Base-by-base conservation (phyloP, 2,113 vertebrate species). In the Stigmatopora nigra region DNA sequence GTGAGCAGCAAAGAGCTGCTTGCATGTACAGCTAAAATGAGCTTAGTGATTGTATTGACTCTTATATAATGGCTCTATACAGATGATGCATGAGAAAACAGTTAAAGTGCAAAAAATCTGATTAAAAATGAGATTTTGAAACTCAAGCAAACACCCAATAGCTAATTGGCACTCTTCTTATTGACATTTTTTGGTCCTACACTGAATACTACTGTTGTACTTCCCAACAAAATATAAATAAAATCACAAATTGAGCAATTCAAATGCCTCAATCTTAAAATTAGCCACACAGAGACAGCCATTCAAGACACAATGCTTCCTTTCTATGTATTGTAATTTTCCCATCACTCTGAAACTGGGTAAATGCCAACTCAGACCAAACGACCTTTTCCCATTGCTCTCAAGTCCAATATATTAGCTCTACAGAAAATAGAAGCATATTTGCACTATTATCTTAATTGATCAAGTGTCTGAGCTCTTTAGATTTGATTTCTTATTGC, bases 11-110 rank as follows among this genome's bases (percentile, higher is more conserved):
- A 73, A 75, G 74, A 71, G 61, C 69, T 60, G 77, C 80, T 79
- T 81, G 79, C 77, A 79, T 82, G 82, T 78, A 74, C 75, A 58
- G 80, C 80, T 70, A 76, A 72, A 82, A 81, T 63, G 81, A 76
- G 76, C 59, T 76, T 78, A 75, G 70, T 80, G 78, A 84, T 84
- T 78, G 70, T 84, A 88, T 87, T 84, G 88, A 87, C 78, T 82
- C 49, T 61, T 69, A 77, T 77, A 80, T 87, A 89, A 86, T 85
- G 83, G 79, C 73, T 72, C 76, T 61, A 38, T 16, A 69, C 70
- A 80, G 76, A 83, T 84, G 82, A 84, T 79, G 75, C 66, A 83
- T 72, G 69, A 73, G 78, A 78, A 67, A 85, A 45, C 69, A 68
- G 73, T 86, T 85, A 82, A 64, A 73, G 70, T 79, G 79, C 51